Evolutionary conservation across 2,113 vertebrate species (phyloP).

Genomic region (Corydoras maculifer): DNA sequence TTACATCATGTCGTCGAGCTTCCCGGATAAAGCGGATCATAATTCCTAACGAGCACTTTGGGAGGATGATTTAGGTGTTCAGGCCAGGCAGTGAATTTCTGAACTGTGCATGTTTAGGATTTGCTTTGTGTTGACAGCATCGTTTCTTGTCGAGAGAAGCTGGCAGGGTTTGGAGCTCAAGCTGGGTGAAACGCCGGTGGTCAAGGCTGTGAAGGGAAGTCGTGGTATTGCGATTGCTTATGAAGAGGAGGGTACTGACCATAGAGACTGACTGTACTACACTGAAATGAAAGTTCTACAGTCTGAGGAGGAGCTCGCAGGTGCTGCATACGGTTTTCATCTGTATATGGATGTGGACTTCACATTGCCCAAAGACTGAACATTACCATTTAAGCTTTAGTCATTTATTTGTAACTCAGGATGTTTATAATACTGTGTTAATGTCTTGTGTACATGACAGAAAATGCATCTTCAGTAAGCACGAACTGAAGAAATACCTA

Average conservation of each 20-base stretch:
- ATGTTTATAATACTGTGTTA: too few species aligned
- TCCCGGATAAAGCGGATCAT: neutral
- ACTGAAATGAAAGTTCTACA: neutral
- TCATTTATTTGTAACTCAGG: too few species aligned
- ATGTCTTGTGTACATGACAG: too few species aligned
- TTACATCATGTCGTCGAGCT: too few species aligned
- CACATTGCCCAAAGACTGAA: too few species aligned
- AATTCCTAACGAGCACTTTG: neutral
- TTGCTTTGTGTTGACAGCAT: slow-evolving; percentile 61
- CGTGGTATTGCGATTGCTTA: slow-evolving; percentile 93
- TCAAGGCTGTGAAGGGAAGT: slow-evolving; percentile 76
- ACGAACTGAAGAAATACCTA: too few species aligned
- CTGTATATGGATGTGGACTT: too few species aligned
- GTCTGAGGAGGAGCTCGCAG: neutral
- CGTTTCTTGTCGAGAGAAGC: slow-evolving; percentile 79
- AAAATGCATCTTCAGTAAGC: too few species aligned
- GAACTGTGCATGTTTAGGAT: neutral
- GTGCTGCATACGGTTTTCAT: too few species aligned
- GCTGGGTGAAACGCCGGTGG: slow-evolving; percentile 75
- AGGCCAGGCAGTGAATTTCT: neutral
- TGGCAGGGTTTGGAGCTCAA: slow-evolving; percentile 85
- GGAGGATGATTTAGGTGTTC: too few species aligned
- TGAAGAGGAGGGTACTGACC: slow-evolving; percentile 72
- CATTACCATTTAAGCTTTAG: too few species aligned
- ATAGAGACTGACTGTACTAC: neutral